A percentile compares a stretch with the other conserved stretches of the same genome.
These are phyloP conservation scores for Varecia variegata DNA, from an alignment of 2,797 vertebrate species.

Conservation along the genomic window DNA sequence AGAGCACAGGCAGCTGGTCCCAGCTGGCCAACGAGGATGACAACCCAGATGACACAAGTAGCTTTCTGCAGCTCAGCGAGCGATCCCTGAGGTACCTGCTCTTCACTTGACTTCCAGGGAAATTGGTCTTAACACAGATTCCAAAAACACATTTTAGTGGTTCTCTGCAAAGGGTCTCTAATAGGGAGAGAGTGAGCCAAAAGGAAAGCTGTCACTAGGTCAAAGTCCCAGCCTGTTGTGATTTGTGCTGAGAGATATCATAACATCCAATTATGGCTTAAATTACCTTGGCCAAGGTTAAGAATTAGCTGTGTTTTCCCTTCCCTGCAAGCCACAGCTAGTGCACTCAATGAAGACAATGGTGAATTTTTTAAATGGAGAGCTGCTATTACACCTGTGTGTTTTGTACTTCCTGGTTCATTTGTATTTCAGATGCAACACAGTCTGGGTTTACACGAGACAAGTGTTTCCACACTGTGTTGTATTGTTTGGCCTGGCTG, in stretches of 20 bases:
- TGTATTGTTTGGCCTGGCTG: neutral
- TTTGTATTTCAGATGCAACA: conserved; percentile 56
- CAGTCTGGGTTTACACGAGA: conserved; percentile 40
- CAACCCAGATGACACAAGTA: conserved; percentile 95
- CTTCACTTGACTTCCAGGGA: neutral
- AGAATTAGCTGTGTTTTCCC: neutral
- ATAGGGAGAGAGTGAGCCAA: neutral
- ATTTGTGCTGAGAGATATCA: neutral
- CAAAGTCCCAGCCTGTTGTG: neutral
- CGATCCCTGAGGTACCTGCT: conserved; percentile 90
- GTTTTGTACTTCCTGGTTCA: conserved; percentile 19
- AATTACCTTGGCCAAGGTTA: neutral
- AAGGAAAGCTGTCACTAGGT: neutral
- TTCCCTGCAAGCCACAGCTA: neutral
- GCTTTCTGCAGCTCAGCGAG: conserved; percentile 97
- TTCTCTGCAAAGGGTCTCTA: neutral
- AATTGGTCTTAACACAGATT: neutral
- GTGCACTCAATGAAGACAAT: neutral
- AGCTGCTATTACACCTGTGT: neutral
- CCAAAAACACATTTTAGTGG: neutral
- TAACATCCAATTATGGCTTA: neutral
- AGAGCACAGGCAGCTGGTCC: conserved; percentile 97
- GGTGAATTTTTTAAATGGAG: neutral
- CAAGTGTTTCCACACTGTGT: neutral
- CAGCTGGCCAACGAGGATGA: conserved; percentile 95